Evolutionary conservation across 2,113 vertebrate species (phyloP).

Genomic region (Scalopus aquaticus): DNA sequence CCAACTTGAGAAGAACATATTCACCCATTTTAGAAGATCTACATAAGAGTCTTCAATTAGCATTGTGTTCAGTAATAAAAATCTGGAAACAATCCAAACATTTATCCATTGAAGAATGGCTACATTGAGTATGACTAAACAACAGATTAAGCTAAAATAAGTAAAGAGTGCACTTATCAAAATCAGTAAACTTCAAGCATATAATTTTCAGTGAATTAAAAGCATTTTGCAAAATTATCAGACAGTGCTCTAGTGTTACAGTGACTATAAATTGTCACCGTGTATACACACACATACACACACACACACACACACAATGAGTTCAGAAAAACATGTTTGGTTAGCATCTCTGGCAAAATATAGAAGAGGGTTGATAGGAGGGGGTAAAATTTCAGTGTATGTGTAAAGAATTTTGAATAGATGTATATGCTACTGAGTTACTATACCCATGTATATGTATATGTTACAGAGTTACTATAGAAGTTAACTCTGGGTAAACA

Average conservation of each 20-base stretch:
- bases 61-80: not conserved
- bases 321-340: not conserved
- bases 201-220: not conserved
- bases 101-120: too few species aligned
- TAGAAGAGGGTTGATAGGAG: not conserved
- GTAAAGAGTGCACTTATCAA: not conserved
- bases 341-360: not conserved
- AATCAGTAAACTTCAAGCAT: not conserved
- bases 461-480: too few species aligned
- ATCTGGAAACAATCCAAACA: not conserved
- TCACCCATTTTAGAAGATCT: not conserved
- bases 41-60: not conserved
- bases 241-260: not conserved
- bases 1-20: not conserved
- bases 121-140: not conserved
- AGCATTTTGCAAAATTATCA: not conserved
- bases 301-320: not conserved
- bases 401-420: not conserved
- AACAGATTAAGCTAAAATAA: not conserved
- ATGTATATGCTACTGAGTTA: too few species aligned
- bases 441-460: too few species aligned
- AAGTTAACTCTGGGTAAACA: not conserved
- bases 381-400: not conserved
- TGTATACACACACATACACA: not conserved
- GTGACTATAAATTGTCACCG: not conserved